A percentile compares a stretch with the other conserved stretches of the same genome.
Conservation (phyloP, 1,140 invertebrate species). For the Drosophila yakuba region DNA sequence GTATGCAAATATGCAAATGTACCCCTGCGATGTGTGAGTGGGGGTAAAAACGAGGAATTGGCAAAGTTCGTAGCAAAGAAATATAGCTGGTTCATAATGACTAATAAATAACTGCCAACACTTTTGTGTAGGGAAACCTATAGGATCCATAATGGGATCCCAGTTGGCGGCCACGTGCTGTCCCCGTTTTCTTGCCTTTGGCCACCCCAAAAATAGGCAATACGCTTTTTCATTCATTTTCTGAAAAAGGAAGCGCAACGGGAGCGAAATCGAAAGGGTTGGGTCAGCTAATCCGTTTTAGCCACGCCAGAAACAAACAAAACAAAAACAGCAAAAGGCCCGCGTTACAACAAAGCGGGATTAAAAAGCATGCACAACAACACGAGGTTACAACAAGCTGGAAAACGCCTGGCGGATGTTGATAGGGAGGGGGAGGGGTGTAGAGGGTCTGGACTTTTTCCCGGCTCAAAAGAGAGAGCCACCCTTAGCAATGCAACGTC, state of each 20-base stretch:
- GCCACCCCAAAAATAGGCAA: constrained; percentile 36
- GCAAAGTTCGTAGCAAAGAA: not conserved
- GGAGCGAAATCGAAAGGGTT: constrained; percentile 16
- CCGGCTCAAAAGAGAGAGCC: constrained; percentile 9
- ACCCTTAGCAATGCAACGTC: constrained; percentile 26
- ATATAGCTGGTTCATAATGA: not conserved
- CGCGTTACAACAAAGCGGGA: constrained; percentile 66
- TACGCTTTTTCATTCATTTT: not conserved
- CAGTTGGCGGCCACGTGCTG: constrained; percentile 10
- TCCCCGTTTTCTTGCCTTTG: not conserved
- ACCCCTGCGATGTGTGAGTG: not conserved
- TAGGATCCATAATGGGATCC: constrained; percentile 1
- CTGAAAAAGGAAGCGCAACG: not conserved
- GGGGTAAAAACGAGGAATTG: not conserved
- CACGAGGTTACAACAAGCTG: constrained; percentile 58
- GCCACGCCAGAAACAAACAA: constrained; percentile 46
- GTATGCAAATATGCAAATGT: not conserved
- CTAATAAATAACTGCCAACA: no score
- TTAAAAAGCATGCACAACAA: constrained; percentile 68
- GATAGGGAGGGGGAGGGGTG: no score
- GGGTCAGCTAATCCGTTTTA: constrained; percentile 59
- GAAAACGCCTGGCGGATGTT: not conserved
- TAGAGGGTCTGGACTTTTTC: constrained; percentile 1
- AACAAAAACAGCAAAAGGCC: constrained; percentile 42
- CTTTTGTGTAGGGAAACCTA: not conserved